phyloP scores from a whole-genome alignment of 1,140 invertebrate genomes.

The Procambarus clarkii region DNA sequence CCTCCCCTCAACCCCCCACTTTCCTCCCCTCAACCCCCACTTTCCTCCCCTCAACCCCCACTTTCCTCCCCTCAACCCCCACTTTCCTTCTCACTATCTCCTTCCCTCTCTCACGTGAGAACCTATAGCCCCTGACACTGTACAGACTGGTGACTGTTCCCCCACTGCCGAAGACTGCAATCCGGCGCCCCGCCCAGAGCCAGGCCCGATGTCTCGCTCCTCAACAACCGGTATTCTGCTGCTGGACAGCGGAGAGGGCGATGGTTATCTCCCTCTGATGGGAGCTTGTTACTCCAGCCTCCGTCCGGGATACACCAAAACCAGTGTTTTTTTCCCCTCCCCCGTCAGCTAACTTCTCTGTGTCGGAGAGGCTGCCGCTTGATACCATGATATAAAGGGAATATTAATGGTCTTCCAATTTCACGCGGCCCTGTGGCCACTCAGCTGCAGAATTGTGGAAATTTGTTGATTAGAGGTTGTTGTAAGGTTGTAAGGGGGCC shows the following conservation, averaged over 20 bases:
- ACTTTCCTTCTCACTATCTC: no score
- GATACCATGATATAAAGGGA: neutral
- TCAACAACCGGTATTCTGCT: neutral
- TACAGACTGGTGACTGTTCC: neutral
- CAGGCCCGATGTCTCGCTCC: neutral
- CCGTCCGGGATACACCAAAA: neutral
- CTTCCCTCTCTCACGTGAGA: no score
- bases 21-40: no score
- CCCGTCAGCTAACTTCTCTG: neutral
- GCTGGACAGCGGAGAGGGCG: neutral
- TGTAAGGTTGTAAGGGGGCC: neutral
- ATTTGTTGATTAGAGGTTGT: no score
- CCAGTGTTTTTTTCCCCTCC: neutral
- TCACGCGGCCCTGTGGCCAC: no score
- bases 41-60: no score
- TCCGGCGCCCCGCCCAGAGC: neutral
- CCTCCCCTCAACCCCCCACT: no score
- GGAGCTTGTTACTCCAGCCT: neutral
- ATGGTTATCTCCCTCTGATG: neutral
- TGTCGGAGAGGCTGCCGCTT: neutral
- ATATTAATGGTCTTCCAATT: neutral
- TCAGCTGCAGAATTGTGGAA: no score
- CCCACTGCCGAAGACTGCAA: neutral
- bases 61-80: no score
- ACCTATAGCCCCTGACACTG: neutral